Base-by-base conservation (phyloP, 2,797 vertebrate species). In the Orientallactaga sibirica region DNA sequence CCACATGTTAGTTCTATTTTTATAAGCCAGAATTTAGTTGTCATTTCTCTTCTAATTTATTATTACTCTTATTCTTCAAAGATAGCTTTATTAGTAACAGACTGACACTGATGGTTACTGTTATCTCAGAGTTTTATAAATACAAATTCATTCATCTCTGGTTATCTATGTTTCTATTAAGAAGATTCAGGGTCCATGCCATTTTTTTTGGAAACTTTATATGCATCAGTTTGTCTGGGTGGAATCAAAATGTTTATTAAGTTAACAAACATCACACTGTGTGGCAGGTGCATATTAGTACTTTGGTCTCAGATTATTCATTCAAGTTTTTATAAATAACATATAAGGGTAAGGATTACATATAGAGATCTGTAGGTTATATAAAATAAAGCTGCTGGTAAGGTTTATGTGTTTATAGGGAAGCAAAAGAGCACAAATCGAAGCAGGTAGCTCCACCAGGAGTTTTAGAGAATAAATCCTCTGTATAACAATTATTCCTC, bases 321-420 rank as follows among this genome's bases (percentile, higher is more conserved):
- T 62, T 92, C 18, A 85, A 48, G 85, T 81, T 74, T 92, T 58
- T 85, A 24, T 68, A 76, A 92, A 64, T 80, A 78, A 70, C 64
- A 74, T 64, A 37, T 82, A n/a, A 43, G 25, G 14, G n/a, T 58
- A 16, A 48, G 55, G 55, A 58, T 68, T 86, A 88, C 10, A 82
- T 55, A 29, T 27, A 43, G 11, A 84, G 15, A 77, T 41, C 24
- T 9, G 86, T 88, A 66, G 70, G 25, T 19, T 83, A 7, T 22
- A 15, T 52, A 14, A 61, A 76, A 76, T 77, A 37, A 77, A 86
- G 77, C 70, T 86, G 2, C 68, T 91, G 29, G 29, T 66, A 84
- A 76, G 20, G 12, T 58, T 3, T 0, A 12, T 41, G 27, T 61
- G 89, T 87, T 89, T 48, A 61, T 55, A 66, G 25, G 10, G 4